Conservation (phyloP, 2,797 vertebrate species). For the Hapalemur alaotrensis region DNA sequence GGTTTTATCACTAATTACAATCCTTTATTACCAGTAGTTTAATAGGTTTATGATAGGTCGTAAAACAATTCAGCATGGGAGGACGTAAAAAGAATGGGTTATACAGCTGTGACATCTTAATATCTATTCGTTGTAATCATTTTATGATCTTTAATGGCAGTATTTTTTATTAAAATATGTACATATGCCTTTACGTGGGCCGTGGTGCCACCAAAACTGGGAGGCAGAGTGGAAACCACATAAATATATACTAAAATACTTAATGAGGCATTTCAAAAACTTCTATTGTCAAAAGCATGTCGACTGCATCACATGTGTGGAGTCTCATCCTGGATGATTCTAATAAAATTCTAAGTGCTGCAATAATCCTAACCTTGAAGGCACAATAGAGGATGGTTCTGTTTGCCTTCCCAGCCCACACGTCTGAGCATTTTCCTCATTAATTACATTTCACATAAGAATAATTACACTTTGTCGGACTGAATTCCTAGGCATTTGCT, state of each 20-base stretch:
- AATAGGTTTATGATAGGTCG: constrained; percentile 95
- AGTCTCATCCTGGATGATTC: constrained; percentile 93
- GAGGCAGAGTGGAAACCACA: constrained; percentile 81
- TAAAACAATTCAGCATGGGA: constrained; percentile 95
- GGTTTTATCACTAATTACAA: constrained; percentile 96
- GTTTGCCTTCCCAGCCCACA: constrained; percentile 83
- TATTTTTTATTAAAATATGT: constrained; percentile 82
- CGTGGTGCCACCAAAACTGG: constrained; percentile 76
- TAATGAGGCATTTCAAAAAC: constrained; percentile 89
- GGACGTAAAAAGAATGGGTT: constrained; percentile 90
- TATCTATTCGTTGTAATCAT: constrained; percentile 86
- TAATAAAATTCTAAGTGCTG: constrained; percentile 90
- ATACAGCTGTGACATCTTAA: constrained; percentile 94
- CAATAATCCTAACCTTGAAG: constrained; percentile 91
- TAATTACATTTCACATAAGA: constrained; percentile 85
- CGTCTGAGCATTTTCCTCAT: constrained; percentile 84
- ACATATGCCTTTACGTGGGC: constrained; percentile 81
- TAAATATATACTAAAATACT: constrained; percentile 91
- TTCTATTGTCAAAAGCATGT: constrained; percentile 90
- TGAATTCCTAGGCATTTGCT: constrained; percentile 76
- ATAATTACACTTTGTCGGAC: constrained; percentile 79
- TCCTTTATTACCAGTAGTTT: constrained; percentile 96
- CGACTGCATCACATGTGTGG: constrained; percentile 87
- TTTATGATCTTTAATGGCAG: constrained; percentile 85
- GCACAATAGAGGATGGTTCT: constrained; percentile 86